These are phyloP conservation scores for Spinus pinus DNA, from an alignment of 2,797 vertebrate genomes.

Conservation along the genomic window DNA sequence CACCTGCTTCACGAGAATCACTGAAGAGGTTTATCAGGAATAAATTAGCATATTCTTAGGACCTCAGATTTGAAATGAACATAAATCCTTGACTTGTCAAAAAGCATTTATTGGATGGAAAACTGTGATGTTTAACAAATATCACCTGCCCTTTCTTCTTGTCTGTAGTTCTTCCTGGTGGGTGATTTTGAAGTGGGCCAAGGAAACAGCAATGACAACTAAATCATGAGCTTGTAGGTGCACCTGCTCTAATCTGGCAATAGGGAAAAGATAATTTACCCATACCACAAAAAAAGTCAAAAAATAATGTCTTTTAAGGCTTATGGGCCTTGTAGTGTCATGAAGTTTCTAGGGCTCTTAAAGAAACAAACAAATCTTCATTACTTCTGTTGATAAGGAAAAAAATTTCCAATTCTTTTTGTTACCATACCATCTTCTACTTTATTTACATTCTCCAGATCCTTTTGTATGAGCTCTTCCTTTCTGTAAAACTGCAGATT, in stretches of 20 bases:
- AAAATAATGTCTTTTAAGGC: not conserved
- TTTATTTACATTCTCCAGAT: not conserved
- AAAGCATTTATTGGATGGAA: not conserved
- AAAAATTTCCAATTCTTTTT: not conserved
- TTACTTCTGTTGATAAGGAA: not conserved
- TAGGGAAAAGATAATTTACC: not conserved
- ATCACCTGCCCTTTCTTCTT: not conserved
- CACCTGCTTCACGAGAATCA: not conserved
- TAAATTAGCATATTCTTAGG: not conserved
- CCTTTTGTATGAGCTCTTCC: not conserved
- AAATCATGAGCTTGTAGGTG: not conserved
- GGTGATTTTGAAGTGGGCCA: not conserved
- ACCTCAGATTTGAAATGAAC: not conserved
- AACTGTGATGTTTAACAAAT: not conserved
- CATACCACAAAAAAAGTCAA: not conserved
- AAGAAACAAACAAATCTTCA: not conserved
- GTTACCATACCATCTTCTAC: not conserved
- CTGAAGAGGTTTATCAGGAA: not conserved
- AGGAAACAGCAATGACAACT: not conserved
- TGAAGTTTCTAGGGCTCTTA: not conserved
- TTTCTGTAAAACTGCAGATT: not conserved
- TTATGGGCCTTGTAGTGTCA: not conserved
- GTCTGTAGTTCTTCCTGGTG: not conserved
- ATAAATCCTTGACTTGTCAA: not conserved
- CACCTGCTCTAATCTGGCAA: not conserved